Conservation (phyloP, 92 coral and sea anemone species). For the Epizoanthus stellaris region DNA sequence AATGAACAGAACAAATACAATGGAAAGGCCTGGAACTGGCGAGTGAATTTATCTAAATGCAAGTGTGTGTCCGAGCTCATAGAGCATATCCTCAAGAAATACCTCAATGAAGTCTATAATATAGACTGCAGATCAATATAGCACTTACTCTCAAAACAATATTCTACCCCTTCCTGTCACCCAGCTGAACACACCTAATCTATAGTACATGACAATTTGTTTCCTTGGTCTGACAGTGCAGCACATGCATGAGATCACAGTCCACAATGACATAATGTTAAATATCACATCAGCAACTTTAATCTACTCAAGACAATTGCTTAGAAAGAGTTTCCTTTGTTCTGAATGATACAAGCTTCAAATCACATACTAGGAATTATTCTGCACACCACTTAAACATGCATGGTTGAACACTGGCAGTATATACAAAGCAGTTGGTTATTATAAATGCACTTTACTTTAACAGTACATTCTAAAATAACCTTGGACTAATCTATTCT, state of each 20-base stretch:
- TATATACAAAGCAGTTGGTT: conserved; percentile 5
- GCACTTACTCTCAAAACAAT: too few species aligned
- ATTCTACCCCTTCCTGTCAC: too few species aligned
- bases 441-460: not conserved
- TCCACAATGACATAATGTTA: not conserved
- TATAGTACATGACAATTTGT: too few species aligned
- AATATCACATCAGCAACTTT: conserved; percentile 1
- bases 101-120: too few species aligned
- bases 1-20: too few species aligned
- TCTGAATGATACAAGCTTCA: conserved; percentile 2
- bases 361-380: not conserved
- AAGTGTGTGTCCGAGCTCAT: too few species aligned
- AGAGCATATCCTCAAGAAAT: too few species aligned
- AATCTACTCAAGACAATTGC: conserved; percentile 33
- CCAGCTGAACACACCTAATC: too few species aligned
- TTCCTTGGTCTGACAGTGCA: not conserved
- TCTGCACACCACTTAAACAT: conserved; percentile 6
- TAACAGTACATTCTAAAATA: conserved; percentile 6
- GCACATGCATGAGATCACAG: not conserved
- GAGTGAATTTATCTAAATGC: too few species aligned
- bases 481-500: not conserved
- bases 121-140: too few species aligned
- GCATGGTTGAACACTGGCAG: not conserved
- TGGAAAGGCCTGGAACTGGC: too few species aligned
- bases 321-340: conserved; percentile 13